Percentiles rank a stretch among this genome's conserved stretches.
phyloP scores from a whole-genome alignment of 2,888 invertebrate species.

The Cheiracanthium punctorium region DNA sequence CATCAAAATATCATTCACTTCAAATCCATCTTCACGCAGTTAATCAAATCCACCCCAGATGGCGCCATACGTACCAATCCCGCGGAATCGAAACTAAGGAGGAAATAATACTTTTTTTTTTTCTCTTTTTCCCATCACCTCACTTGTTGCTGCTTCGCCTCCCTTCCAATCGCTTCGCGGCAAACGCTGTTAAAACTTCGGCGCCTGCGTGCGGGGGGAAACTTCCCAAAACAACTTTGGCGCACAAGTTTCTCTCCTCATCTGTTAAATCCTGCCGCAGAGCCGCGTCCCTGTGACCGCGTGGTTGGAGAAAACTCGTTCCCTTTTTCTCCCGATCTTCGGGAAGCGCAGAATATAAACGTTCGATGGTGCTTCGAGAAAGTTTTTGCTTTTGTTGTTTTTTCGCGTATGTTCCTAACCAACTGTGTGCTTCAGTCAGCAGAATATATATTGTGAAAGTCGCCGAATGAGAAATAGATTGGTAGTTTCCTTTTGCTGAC shows the following conservation, averaged over 20 bases:
- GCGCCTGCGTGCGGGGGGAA: conserved; percentile 60
- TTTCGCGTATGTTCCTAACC: background rate
- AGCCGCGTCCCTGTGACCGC: background rate
- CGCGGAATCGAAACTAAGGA: background rate
- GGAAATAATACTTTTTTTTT: background rate
- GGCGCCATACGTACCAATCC: conserved; percentile 30
- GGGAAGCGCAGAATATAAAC: too few relatives aligned
- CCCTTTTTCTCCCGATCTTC: too few relatives aligned
- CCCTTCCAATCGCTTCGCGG: conserved; percentile 16
- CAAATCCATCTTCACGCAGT: too few relatives aligned
- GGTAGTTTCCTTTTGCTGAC: too few relatives aligned
- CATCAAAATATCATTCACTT: too few relatives aligned
- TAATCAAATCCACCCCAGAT: conserved; percentile 16
- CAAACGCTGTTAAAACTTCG: conserved; percentile 34
- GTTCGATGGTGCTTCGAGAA: background rate
- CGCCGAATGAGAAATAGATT: too few relatives aligned
- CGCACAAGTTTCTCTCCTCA: conserved; percentile 14
- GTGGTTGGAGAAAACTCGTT: background rate
- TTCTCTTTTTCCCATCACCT: too few relatives aligned
- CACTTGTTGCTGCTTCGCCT: conserved; percentile 48
- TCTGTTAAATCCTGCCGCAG: too few relatives aligned
- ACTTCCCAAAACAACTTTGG: background rate
- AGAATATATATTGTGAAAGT: too few relatives aligned
- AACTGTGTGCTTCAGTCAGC: too few relatives aligned
- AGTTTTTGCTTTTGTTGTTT: background rate